Evolutionary conservation across 2,888 invertebrate genomes (phyloP).

Genomic region (Cataglyphis rosenhaueri): DNA sequence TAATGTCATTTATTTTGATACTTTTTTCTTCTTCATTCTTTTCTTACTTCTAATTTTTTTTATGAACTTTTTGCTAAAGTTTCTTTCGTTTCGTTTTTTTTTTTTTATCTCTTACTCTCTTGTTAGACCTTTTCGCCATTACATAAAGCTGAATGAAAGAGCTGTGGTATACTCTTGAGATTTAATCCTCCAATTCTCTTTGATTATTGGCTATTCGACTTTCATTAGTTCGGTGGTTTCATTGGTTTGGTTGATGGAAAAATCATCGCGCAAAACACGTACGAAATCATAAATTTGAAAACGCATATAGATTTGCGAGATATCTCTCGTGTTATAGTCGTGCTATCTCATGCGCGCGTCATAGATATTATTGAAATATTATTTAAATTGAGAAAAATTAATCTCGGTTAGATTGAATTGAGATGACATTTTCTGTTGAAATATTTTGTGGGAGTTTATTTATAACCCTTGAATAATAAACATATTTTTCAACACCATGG

Average conservation of each 20-base stretch:
- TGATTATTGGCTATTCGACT: conserved; percentile 47
- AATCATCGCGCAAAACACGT: conserved; percentile 37
- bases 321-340: not conserved
- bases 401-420: not conserved
- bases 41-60: not conserved
- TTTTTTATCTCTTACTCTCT: not conserved
- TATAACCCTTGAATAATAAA: not conserved
- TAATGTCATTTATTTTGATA: not conserved
- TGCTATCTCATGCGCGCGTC: too few relatives aligned
- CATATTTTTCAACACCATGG: not conserved
- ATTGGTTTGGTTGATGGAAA: conserved; percentile 27
- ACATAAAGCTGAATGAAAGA: conserved; percentile 27
- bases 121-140: not conserved
- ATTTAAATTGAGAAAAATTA: conserved; percentile 13
- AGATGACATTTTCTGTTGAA: not conserved
- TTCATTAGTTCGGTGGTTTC: not conserved
- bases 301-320: not conserved
- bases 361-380: conserved; percentile 4
- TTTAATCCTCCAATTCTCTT: conserved; percentile 57
- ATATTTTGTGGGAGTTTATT: not conserved
- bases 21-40: not conserved
- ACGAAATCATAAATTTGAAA: not conserved
- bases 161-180: conserved; percentile 30
- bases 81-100: not conserved
- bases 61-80: conserved; percentile 9